Percentiles rank a stretch among this genome's conserved stretches.
These are phyloP conservation scores for Pollimyrus isidori DNA, from an alignment of 2,113 vertebrate species.

Conservation along the genomic window DNA sequence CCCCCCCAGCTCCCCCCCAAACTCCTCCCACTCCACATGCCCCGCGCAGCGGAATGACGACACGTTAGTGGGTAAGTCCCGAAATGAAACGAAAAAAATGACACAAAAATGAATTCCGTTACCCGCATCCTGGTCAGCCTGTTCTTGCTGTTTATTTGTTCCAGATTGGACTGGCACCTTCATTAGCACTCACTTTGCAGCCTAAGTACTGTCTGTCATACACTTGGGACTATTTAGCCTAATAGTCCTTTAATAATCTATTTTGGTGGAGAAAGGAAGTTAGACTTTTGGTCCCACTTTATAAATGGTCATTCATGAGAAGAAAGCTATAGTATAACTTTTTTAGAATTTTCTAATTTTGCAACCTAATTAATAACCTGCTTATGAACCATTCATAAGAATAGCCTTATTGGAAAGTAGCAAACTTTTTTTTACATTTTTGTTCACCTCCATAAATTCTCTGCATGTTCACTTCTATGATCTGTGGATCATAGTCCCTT, in stretches of 20 bases:
- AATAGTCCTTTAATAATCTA: background rate
- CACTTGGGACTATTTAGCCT: background rate
- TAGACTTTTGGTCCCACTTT: background rate
- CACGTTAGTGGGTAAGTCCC: slow-evolving; percentile 41
- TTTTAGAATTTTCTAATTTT: too few relatives aligned
- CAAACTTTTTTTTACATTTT: background rate
- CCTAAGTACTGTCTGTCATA: background rate
- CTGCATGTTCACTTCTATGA: background rate
- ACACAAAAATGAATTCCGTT: background rate
- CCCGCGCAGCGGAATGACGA: slow-evolving; percentile 67
- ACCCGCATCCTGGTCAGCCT: background rate
- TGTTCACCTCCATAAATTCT: background rate
- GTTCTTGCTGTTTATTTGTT: background rate
- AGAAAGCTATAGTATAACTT: too few relatives aligned
- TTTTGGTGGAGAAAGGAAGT: background rate
- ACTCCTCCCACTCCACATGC: slow-evolving; percentile 67
- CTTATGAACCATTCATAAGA: too few relatives aligned
- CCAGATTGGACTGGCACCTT: background rate
- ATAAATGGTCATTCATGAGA: too few relatives aligned
- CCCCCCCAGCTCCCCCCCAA: slow-evolving; percentile 70
- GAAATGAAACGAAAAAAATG: background rate
- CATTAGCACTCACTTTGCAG: background rate
- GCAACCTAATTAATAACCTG: too few relatives aligned
- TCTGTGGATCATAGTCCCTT: background rate
- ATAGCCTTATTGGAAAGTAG: too few relatives aligned